Conservation (phyloP, 2,888 invertebrate genomes). For the Priocnemis perturbator region DNA sequence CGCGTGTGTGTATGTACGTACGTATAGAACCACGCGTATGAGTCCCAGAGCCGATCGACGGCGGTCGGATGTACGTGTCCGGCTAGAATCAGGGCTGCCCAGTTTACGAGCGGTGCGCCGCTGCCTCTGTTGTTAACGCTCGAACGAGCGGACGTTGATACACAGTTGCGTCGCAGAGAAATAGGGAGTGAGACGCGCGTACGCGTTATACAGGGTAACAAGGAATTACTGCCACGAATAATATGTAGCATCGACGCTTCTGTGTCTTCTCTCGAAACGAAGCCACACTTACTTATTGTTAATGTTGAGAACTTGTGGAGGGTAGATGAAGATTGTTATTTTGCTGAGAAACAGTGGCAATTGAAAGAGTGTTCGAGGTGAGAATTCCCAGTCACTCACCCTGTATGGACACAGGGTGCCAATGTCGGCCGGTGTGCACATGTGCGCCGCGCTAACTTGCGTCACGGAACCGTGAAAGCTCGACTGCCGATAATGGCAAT, state of each 20-base stretch:
- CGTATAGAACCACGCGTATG: not conserved
- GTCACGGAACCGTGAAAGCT: slow-evolving; percentile 17
- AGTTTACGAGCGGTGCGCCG: slow-evolving; percentile 31
- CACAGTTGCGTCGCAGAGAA: slow-evolving; percentile 21
- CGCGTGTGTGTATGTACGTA: too few relatives aligned
- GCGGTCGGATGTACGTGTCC: slow-evolving; percentile 8
- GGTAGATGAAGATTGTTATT: too few relatives aligned
- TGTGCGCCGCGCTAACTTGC: too few relatives aligned
- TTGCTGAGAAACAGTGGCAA: too few relatives aligned
- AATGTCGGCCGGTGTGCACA: not conserved
- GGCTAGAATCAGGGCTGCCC: slow-evolving; percentile 9
- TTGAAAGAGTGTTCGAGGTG: too few relatives aligned
- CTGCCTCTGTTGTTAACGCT: slow-evolving; percentile 35
- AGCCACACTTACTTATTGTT: too few relatives aligned
- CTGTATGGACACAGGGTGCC: too few relatives aligned
- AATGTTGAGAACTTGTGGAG: too few relatives aligned
- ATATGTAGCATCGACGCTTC: too few relatives aligned
- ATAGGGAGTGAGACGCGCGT: slow-evolving; percentile 4
- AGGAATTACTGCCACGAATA: too few relatives aligned
- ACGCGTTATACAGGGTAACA: not conserved
- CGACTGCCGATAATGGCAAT: slow-evolving; percentile 38
- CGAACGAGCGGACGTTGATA: slow-evolving; percentile 30
- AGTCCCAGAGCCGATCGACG: slow-evolving; percentile 17
- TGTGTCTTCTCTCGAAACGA: too few relatives aligned
- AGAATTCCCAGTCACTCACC: too few relatives aligned